phyloP scores from a whole-genome alignment of 1,140 invertebrate species.

The Cydia amplana region DNA sequence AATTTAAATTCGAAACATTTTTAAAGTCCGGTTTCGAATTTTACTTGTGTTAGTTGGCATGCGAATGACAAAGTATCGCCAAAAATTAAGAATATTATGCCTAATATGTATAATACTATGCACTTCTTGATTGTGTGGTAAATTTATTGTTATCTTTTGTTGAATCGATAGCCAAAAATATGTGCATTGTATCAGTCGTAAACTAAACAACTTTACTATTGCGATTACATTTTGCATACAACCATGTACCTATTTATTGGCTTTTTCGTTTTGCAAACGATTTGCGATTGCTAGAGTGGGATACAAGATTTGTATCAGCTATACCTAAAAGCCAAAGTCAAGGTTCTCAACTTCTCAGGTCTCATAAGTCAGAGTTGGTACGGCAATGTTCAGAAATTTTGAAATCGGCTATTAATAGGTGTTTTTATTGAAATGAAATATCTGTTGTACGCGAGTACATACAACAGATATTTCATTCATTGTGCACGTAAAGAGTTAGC shows the following conservation, averaged over 20 bases:
- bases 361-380: slow-evolving; percentile 57
- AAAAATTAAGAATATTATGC: slow-evolving; percentile 7
- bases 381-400: slow-evolving; percentile 56
- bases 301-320: slow-evolving; percentile 37
- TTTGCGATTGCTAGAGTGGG: slow-evolving; percentile 39
- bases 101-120: neutral
- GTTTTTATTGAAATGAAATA: slow-evolving; percentile 67
- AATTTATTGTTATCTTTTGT: neutral
- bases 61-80: neutral
- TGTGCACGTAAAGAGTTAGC: slow-evolving; percentile 1
- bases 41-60: slow-evolving; percentile 6
- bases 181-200: slow-evolving; percentile 48
- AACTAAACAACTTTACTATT: slow-evolving; percentile 51
- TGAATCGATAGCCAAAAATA: slow-evolving; percentile 36
- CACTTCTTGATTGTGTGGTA: slow-evolving; percentile 8
- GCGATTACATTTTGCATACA: slow-evolving; percentile 46
- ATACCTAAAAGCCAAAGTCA: neutral
- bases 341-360: slow-evolving; percentile 33
- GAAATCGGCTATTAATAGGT: slow-evolving; percentile 70
- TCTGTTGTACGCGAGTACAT: slow-evolving; percentile 21
- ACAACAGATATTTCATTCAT: slow-evolving; percentile 8
- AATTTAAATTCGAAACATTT: slow-evolving; percentile 19
- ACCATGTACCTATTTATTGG: slow-evolving; percentile 31
- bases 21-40: neutral
- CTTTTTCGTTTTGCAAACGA: slow-evolving; percentile 38